Percentiles rank a stretch among this genome's conserved stretches.
These are phyloP conservation scores for Zaprionus ornatus DNA, from an alignment of 1,140 invertebrate genomes.

Conservation along the genomic window DNA sequence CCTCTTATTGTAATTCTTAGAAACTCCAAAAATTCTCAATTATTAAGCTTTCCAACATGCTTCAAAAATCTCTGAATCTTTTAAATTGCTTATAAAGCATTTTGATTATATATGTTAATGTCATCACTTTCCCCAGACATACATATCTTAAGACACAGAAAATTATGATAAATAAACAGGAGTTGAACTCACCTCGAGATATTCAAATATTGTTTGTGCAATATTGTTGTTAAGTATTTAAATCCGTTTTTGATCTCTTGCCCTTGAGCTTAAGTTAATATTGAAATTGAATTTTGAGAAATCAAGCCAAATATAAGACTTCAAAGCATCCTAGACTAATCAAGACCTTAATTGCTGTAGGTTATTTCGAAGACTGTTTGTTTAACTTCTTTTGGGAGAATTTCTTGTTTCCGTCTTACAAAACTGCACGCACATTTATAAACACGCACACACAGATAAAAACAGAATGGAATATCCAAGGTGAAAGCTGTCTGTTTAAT, in stretches of 20 bases:
- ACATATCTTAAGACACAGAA: not conserved
- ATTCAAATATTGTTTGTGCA: slow-evolving; percentile 18
- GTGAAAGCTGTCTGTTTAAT: slow-evolving; percentile 36
- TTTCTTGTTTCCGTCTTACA: slow-evolving; percentile 9
- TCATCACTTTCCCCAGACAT: not conserved
- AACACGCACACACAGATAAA: slow-evolving; percentile 5
- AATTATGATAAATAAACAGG: slow-evolving; percentile 40
- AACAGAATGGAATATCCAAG: not conserved
- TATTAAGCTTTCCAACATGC: too few relatives aligned
- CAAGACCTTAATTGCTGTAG: slow-evolving; percentile 46
- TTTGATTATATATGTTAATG: too few relatives aligned
- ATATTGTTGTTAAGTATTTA: slow-evolving; percentile 57
- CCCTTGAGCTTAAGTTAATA: slow-evolving; percentile 61
- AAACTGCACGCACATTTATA: slow-evolving; percentile 15
- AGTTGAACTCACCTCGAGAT: slow-evolving; percentile 36
- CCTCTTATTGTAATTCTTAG: too few relatives aligned
- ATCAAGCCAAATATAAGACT: slow-evolving; percentile 22
- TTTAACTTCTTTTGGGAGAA: slow-evolving; percentile 31
- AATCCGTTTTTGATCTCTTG: slow-evolving; percentile 67
- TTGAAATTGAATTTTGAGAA: slow-evolving; percentile 49
- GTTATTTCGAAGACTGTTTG: slow-evolving; percentile 62
- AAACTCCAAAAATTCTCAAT: too few relatives aligned
- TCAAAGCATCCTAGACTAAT: slow-evolving; percentile 62
- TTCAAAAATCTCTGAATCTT: too few relatives aligned
- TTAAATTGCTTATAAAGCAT: too few relatives aligned